Evolutionary conservation across 2,113 vertebrate genomes (phyloP).

Genomic region (Elaphurus davidianus): DNA sequence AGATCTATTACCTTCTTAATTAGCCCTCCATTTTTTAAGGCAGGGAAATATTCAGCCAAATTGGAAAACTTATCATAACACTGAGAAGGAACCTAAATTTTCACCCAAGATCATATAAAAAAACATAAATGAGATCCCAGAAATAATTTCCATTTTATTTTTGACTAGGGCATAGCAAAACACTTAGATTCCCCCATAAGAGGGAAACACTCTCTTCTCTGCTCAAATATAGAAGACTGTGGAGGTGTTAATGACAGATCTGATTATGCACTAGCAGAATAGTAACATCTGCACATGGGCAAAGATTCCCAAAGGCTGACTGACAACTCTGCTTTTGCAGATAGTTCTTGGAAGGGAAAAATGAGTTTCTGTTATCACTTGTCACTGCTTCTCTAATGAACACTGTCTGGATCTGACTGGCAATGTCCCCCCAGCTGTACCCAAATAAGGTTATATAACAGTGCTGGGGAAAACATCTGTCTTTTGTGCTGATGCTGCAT

Average conservation of each 20-base stretch:
- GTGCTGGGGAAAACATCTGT: neutral
- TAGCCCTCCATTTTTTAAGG: neutral
- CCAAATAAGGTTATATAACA: neutral
- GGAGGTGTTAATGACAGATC: slow-evolving; percentile 3
- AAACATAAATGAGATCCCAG: neutral
- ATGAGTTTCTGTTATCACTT: neutral
- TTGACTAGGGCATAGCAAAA: neutral
- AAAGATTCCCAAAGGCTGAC: neutral
- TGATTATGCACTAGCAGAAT: neutral
- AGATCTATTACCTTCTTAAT: neutral
- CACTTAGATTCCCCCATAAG: neutral
- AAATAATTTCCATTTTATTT: slow-evolving; percentile 37
- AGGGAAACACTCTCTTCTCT: neutral
- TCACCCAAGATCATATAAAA: neutral
- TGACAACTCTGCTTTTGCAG: neutral
- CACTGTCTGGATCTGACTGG: neutral
- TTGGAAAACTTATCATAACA: neutral
- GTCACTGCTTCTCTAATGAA: slow-evolving; percentile 22
- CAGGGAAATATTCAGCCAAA: neutral
- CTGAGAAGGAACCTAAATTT: neutral
- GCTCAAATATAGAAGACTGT: neutral
- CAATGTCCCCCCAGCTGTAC: neutral
- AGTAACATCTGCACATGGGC: neutral
- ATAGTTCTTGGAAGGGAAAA: neutral
- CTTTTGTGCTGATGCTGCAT: neutral